Evolutionary conservation across 2,113 vertebrate species (phyloP), one percentile per base, ranked within the genome.

Genomic region (Mormyrus iriodes): DNA sequence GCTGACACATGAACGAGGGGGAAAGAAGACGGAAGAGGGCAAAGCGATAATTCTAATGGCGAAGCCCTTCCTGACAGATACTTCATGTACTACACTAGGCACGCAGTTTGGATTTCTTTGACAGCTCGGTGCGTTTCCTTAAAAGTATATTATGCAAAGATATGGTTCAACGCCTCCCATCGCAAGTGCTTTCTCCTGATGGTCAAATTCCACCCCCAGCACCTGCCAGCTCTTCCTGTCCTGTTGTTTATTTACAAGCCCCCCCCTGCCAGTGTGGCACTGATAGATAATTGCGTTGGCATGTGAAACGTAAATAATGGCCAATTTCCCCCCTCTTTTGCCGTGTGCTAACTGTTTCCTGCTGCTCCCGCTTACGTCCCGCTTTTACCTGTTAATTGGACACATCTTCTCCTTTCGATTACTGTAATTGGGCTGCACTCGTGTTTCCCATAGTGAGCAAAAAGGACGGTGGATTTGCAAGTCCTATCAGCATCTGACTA

Each of bases 251-350:
- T 92, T 92, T 90, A 91, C 91, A 88, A 87, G 89, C 89, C 91
- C 53, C 58, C 90, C 89, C 88, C 91, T 89, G 91, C 61, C 61
- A 31, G 61, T 86, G 90, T 85, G 79, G 91, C 79, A 82, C 53
- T 90, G 89, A 90, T 84, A 89, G 92, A 92, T 94, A 93, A 94
- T 93, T 92, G 92, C 46, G 21, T 51, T 93, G 91, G 91, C 93
- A 91, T 90, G 93, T 91, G 91, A 94, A 91, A 93, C 91, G 94
- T 94, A 92, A 95, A 94, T 93, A 94, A 95, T 94, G 89, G 83
- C 92, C 92, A 90, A 93, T 94, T 93, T 91, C 89, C 90, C 90
- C 87, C 84, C 13, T 49, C 85, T 91, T 79, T 65, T 90, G 82
- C 89, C 89, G 85, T 88, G 82, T 76, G 82, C 90, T 88, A 87